A percentile compares a stretch with the other conserved stretches of the same genome.
phyloP scores from a whole-genome alignment of 1,140 invertebrate genomes.

The Bombus vancouverensis region DNA sequence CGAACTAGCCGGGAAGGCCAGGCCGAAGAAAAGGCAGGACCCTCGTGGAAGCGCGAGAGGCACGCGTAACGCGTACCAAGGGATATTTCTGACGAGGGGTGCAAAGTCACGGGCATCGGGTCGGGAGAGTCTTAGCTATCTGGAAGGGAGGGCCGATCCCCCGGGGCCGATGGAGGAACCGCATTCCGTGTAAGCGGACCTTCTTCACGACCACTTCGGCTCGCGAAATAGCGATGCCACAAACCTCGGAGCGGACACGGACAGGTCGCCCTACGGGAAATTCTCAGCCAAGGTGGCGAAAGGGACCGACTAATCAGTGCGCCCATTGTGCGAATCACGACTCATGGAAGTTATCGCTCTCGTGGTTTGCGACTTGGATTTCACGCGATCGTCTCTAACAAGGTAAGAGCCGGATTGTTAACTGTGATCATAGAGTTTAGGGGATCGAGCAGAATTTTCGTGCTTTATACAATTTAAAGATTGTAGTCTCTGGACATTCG shows the following conservation, averaged over 20 bases:
- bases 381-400: background rate
- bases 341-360: conserved; percentile 12
- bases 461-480: background rate
- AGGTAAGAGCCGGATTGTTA: background rate
- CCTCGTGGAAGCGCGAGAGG: conserved; percentile 30
- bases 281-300: conserved; percentile 24
- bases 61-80: conserved; percentile 45
- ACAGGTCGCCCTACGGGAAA: conserved; percentile 6
- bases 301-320: conserved; percentile 42
- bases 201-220: conserved; percentile 52
- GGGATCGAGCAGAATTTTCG: background rate
- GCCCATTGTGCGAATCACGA: conserved; percentile 42
- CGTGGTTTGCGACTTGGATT: background rate
- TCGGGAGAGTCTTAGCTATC: conserved; percentile 26
- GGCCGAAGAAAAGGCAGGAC: conserved; percentile 40
- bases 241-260: conserved; percentile 34
- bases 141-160: conserved; percentile 57
- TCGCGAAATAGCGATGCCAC: conserved; percentile 53
- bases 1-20: background rate
- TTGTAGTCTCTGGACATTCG: rapidly evolving
- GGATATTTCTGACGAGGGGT: conserved; percentile 50
- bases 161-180: conserved; percentile 60
- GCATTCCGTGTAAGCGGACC: conserved; percentile 59
- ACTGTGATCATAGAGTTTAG: background rate
- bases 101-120: conserved; percentile 54